phyloP scores from a whole-genome alignment of 1,140 invertebrate species.

The Solenopsis invicta region DNA sequence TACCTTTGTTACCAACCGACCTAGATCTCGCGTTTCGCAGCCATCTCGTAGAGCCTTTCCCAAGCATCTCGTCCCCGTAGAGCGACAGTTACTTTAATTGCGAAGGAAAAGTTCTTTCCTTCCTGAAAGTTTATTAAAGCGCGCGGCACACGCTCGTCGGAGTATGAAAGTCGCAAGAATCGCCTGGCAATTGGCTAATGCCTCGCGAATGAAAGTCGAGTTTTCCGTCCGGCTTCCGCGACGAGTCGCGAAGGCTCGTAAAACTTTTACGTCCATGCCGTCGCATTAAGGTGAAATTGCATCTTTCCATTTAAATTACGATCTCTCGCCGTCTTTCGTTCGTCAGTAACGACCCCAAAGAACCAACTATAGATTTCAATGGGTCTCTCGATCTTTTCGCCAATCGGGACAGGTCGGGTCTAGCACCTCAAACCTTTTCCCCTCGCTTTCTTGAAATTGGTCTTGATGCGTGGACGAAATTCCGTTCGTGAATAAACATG shows the following conservation, averaged over 20 bases:
- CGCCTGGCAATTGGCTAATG: conserved; percentile 26
- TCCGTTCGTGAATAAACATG: not conserved
- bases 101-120: conserved; percentile 21
- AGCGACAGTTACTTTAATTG: conserved; percentile 44
- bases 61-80: not conserved
- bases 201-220: conserved; percentile 33
- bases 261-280: conserved; percentile 64
- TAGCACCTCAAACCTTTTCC: not conserved
- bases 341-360: not conserved
- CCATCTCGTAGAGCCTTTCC: not conserved
- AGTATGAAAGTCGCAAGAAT: conserved; percentile 48
- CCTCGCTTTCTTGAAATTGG: not conserved
- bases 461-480: not conserved
- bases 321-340: conserved; percentile 45
- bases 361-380: conserved; percentile 9
- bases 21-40: not conserved
- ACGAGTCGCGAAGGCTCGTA: conserved; percentile 31
- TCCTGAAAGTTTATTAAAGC: conserved; percentile 51
- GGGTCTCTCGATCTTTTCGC: conserved; percentile 18
- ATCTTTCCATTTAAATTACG: conserved; percentile 71
- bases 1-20: conserved; percentile 37
- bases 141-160: conserved; percentile 28
- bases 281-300: conserved; percentile 64
- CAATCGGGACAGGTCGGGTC: not conserved
- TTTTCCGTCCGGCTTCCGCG: not conserved